phyloP scores from a whole-genome alignment of 2,113 vertebrate species.

The Serilophus lunatus region DNA sequence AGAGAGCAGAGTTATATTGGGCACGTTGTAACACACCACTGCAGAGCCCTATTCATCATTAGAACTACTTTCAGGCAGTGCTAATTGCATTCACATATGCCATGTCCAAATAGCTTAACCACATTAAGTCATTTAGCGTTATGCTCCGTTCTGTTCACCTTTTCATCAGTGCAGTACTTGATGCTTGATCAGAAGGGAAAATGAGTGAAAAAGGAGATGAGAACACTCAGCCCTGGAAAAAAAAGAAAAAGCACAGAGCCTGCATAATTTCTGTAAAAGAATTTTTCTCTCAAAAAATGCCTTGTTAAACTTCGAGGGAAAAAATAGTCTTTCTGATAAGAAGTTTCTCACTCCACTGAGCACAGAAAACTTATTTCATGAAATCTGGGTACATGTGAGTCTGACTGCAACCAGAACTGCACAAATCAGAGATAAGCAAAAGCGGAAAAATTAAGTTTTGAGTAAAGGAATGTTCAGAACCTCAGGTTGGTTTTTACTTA shows the following conservation, averaged over 20 bases:
- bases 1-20: not conserved
- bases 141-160: not conserved
- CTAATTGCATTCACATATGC: not conserved
- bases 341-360: not conserved
- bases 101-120: not conserved
- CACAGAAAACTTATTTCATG: not conserved
- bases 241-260: not conserved
- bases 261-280: not conserved
- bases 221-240: not conserved
- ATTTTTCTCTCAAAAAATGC: not conserved
- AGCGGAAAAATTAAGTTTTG: not conserved
- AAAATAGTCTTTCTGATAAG: not conserved
- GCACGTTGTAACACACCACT: not conserved
- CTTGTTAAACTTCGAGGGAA: not conserved
- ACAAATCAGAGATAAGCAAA: constrained; percentile 22
- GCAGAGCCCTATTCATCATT: not conserved
- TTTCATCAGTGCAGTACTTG: not conserved
- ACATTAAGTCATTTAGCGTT: not conserved
- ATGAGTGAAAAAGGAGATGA: not conserved
- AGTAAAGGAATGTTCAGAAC: not conserved
- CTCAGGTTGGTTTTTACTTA: not conserved
- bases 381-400: not conserved
- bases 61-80: not conserved
- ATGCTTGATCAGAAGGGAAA: not conserved
- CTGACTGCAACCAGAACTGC: not conserved